Conservation (phyloP, 1,140 invertebrate species). For the Dinoponera quadriceps region DNA sequence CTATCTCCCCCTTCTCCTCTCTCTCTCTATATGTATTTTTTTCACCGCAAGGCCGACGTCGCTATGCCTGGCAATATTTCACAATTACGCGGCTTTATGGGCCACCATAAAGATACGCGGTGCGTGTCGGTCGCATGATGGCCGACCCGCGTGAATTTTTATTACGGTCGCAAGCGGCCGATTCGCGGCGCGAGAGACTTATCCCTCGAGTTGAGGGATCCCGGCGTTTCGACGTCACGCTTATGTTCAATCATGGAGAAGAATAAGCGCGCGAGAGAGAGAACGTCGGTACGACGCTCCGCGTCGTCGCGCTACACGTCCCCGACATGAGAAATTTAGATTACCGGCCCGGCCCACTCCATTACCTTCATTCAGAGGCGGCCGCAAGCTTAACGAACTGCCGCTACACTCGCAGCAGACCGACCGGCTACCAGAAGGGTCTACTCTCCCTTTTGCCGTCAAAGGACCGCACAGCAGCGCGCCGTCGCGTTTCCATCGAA, state of each 20-base stretch:
- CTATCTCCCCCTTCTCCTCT: constrained; percentile 24
- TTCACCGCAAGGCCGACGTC: constrained; percentile 76
- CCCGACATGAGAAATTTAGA: constrained; percentile 76
- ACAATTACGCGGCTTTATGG: constrained; percentile 83
- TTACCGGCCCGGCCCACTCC: constrained; percentile 71
- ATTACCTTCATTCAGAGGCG: constrained; percentile 72
- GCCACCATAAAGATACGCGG: constrained; percentile 81
- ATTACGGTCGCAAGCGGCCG: constrained; percentile 68
- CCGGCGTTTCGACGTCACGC: not conserved
- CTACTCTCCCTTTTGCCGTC: constrained; percentile 57
- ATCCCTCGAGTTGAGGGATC: constrained; percentile 53
- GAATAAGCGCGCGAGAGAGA: not conserved
- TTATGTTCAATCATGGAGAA: too few relatives aligned
- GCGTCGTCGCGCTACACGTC: constrained; percentile 50
- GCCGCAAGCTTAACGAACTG: constrained; percentile 72
- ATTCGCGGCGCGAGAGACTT: constrained; percentile 63
- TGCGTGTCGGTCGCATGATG: constrained; percentile 80
- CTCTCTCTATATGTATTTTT: constrained; percentile 16
- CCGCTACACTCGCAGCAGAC: constrained; percentile 57
- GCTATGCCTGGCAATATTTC: constrained; percentile 78
- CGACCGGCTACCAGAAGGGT: constrained; percentile 61
- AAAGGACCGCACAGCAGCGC: constrained; percentile 52
- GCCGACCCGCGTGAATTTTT: constrained; percentile 79
- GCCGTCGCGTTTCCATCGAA: constrained; percentile 41
- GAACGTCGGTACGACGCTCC: constrained; percentile 20